phyloP scores from a whole-genome alignment of 2,797 vertebrate genomes.

The Lagorchestes hirsutus region DNA sequence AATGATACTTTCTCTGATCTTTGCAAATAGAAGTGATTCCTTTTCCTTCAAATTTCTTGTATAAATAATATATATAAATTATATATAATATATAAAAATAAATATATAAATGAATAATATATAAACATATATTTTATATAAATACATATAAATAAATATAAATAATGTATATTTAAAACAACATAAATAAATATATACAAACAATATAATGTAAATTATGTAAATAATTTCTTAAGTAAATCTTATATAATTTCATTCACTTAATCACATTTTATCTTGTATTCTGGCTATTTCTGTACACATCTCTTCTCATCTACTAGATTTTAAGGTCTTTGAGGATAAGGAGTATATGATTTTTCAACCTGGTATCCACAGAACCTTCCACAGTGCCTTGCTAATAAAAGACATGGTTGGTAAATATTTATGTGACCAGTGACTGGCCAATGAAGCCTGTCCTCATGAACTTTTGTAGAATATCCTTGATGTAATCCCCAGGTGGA shows the following conservation, averaged over 20 bases:
- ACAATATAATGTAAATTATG: no score
- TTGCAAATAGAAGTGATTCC: background rate
- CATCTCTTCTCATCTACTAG: background rate
- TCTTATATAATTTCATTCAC: background rate
- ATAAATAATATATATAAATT: no score
- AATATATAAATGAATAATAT: no score
- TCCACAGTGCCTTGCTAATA: background rate
- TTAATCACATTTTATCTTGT: background rate
- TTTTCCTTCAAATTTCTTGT: background rate
- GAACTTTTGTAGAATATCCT: background rate
- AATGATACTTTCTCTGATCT: background rate
- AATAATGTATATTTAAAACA: no score
- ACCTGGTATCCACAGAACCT: background rate
- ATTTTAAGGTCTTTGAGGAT: background rate
- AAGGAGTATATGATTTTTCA: background rate
- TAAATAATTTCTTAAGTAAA: no score
- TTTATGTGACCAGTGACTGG: background rate
- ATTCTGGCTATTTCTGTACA: background rate
- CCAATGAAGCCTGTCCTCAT: background rate
- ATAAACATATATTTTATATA: no score
- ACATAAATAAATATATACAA: no score
- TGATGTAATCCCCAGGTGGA: background rate
- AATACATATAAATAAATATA: no score
- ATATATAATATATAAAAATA: no score
- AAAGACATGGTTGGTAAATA: background rate